phyloP scores from a whole-genome alignment of 2,797 vertebrate species.

The Nannoperca obscura region DNA sequence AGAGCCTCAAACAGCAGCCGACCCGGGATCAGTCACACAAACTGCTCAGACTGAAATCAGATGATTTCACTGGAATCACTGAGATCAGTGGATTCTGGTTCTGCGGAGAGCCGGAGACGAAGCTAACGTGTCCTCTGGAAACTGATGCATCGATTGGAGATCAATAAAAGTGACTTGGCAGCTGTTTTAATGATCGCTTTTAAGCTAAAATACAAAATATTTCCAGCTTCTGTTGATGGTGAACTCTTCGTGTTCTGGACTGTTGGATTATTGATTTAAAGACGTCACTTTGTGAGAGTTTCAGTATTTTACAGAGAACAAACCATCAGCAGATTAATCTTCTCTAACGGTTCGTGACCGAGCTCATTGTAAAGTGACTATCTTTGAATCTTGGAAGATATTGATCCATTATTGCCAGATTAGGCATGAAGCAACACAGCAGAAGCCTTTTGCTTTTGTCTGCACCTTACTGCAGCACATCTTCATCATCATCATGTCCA shows the following conservation, averaged over 20 bases:
- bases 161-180: too few relatives aligned
- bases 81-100: too few relatives aligned
- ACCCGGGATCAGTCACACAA: neutral
- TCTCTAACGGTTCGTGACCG: neutral
- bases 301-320: too few relatives aligned
- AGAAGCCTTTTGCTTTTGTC: neutral
- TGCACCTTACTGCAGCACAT: neutral
- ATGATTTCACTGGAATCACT: neutral
- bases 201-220: neutral
- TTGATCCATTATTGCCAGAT: too few relatives aligned
- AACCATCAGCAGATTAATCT: too few relatives aligned
- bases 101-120: too few relatives aligned
- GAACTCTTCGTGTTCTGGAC: too few relatives aligned
- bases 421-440: neutral
- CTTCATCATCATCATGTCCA: neutral
- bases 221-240: too few relatives aligned
- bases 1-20: conserved; percentile 26
- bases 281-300: too few relatives aligned
- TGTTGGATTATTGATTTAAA: too few relatives aligned
- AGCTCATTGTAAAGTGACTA: neutral
- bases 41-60: neutral
- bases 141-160: too few relatives aligned
- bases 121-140: too few relatives aligned
- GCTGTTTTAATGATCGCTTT: neutral
- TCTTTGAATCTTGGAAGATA: neutral